Evolutionary conservation across 2,888 invertebrate genomes (phyloP), one percentile per base, ranked within the genome.

Genomic region (Harpalus rubripes): DNA sequence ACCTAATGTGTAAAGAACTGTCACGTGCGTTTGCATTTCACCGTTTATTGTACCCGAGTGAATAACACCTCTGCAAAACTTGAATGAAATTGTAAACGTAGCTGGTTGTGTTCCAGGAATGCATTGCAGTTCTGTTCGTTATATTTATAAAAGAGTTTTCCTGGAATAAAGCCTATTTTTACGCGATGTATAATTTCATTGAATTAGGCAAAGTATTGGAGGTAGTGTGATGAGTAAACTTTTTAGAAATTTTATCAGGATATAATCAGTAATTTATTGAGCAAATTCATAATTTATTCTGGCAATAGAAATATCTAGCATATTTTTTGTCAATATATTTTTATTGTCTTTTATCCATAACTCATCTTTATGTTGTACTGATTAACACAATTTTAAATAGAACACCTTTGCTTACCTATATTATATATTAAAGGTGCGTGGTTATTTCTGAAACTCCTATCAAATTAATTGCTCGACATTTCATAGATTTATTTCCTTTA

Each of bases 11-110:
- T 68, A 68, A 39, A 68, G 41, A 39, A 6, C 4, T 39, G 32
- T 39, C 63, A 63, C 63, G 63, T 22, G 15, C 6, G 63, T 22
- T 22, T 1, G 15, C 63, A 68, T 5, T 68, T 68, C n/a, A 39
- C 39, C n/a, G 32, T 32, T 3, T n/a, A 26, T 12, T 26, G 68
- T 68, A 68, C 68, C 15, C 68, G 15, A n/a, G 44, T 68, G 12
- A 39, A 15, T 39, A 63, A 68, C 68, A 15, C 5, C 39, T 7
- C 68, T n/a, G 68, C 6, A 63, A 63, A 63, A 22, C 26, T 10
- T 63, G 63, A 63, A 63, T 63, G 63, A 63, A 22, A 26, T 63
- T 63, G 63, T 63, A 18, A 52, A 4, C 44, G 44, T 52, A 52
- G 10, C 12, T 52, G 44, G 10, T 12, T 52, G 10, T 52, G 7